Conservation (phyloP, 2,888 invertebrate species). For the Xestia c-nigrum region DNA sequence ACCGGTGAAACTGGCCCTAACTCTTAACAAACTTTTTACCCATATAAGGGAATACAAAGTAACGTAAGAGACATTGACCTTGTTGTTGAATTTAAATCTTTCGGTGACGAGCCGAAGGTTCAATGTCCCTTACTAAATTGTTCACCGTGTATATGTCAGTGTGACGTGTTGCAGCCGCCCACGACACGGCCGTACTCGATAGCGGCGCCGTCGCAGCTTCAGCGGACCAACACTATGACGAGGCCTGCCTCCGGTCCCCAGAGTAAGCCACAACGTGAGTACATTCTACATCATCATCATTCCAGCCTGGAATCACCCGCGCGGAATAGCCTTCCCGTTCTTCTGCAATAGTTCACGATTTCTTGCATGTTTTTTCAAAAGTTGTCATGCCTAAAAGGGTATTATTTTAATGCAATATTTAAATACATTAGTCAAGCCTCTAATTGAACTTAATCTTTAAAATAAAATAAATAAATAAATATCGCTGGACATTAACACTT, state of each 20-base stretch:
- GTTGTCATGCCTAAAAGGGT: background rate
- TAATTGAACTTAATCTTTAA: no score
- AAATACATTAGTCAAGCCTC: background rate
- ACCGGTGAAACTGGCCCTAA: no score
- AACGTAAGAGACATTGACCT: background rate
- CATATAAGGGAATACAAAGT: background rate
- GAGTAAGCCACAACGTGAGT: constrained; percentile 75
- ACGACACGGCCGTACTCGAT: constrained; percentile 81
- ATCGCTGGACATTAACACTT: no score
- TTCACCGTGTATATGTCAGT: constrained; percentile 27
- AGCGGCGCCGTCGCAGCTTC: constrained; percentile 79
- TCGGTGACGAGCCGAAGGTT: background rate
- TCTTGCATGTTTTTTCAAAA: background rate
- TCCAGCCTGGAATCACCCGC: background rate
- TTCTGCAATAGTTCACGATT: background rate
- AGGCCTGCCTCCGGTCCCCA: constrained; percentile 80
- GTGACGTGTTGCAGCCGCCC: constrained; percentile 77
- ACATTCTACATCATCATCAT: background rate
- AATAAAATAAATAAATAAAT: no score
- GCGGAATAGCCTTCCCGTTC: background rate
- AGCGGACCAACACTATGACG: constrained; percentile 62
- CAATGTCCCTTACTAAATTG: background rate
- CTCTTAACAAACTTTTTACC: constrained; percentile 4
- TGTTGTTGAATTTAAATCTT: background rate
- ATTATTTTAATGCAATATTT: background rate